These are phyloP conservation scores for Drosophila gunungcola DNA, from an alignment of 1,140 invertebrate species.

Conservation along the genomic window DNA sequence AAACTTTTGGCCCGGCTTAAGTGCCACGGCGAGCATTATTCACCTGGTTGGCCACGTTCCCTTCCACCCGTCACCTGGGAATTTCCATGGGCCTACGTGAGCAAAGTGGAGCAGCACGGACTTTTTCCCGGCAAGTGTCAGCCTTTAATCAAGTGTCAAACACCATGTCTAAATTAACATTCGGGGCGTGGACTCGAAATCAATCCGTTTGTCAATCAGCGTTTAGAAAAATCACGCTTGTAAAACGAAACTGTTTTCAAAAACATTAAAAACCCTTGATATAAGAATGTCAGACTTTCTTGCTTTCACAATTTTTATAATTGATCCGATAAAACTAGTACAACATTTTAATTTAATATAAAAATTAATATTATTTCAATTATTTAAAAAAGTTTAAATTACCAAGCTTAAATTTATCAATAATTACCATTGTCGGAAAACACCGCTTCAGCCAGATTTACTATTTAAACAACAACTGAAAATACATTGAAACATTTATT, in stretches of 20 bases:
- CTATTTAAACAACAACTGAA: too few relatives aligned
- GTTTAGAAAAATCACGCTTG: neutral
- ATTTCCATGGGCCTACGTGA: slow-evolving; percentile 15
- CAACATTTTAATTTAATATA: too few relatives aligned
- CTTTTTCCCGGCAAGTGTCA: slow-evolving; percentile 3
- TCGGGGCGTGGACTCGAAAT: slow-evolving; percentile 18
- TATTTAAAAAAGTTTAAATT: too few relatives aligned
- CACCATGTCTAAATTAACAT: slow-evolving; percentile 40
- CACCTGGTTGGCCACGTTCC: slow-evolving; percentile 35
- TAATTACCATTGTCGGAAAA: too few relatives aligned
- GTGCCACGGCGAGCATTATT: slow-evolving; percentile 48
- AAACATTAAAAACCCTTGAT: too few relatives aligned
- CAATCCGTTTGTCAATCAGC: slow-evolving; percentile 34
- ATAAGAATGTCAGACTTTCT: too few relatives aligned
- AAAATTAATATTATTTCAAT: neutral
- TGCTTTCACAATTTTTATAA: too few relatives aligned
- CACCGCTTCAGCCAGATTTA: too few relatives aligned
- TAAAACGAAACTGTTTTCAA: neutral
- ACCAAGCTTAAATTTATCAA: too few relatives aligned
- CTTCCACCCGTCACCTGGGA: slow-evolving; percentile 14
- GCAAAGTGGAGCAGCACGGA: slow-evolving; percentile 6
- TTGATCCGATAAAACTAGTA: too few relatives aligned
- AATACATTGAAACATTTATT: too few relatives aligned
- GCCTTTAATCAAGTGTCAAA: slow-evolving; percentile 56
- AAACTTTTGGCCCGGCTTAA: slow-evolving; percentile 50